A percentile compares a stretch with the other conserved stretches of the same genome.
These are phyloP conservation scores for Melieria omissa DNA, from an alignment of 2,888 invertebrate species.

Conservation along the genomic window DNA sequence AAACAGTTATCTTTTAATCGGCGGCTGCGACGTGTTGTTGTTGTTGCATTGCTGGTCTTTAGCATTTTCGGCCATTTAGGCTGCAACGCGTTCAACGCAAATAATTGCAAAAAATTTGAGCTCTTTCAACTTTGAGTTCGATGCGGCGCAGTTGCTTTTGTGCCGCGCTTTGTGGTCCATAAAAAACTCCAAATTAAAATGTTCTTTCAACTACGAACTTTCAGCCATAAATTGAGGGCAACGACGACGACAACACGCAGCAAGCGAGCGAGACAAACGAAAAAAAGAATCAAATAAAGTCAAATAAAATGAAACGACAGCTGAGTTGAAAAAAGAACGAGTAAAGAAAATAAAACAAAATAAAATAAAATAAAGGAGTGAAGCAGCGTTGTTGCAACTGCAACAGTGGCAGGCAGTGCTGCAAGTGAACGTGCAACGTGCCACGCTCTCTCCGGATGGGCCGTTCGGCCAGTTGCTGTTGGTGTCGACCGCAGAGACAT, in stretches of 20 bases:
- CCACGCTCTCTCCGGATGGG: constrained; percentile 21
- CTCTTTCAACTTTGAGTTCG: constrained; percentile 34
- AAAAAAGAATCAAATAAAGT: background rate
- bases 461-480: constrained; percentile 27
- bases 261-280: too few relatives aligned
- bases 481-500: constrained; percentile 56
- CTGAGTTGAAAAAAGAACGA: background rate
- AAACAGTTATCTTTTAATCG: constrained; percentile 58
- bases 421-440: constrained; percentile 18
- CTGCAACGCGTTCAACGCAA: constrained; percentile 29
- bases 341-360: constrained; percentile 5
- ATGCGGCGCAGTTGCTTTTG: background rate
- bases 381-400: constrained; percentile 10
- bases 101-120: constrained; percentile 34
- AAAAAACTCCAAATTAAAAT: constrained; percentile 63
- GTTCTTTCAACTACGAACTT: constrained; percentile 66
- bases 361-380: constrained; percentile 39
- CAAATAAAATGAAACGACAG: background rate
- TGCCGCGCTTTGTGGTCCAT: constrained; percentile 41
- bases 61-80: background rate
- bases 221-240: constrained; percentile 47
- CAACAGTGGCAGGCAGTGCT: background rate
- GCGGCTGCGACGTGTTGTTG: constrained; percentile 36
- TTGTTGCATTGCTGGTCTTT: background rate
- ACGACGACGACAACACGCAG: constrained; percentile 20